Percentiles rank a stretch among this genome's conserved stretches.
phyloP scores from a whole-genome alignment of 2,113 vertebrate genomes.

The Anguilla japonica region DNA sequence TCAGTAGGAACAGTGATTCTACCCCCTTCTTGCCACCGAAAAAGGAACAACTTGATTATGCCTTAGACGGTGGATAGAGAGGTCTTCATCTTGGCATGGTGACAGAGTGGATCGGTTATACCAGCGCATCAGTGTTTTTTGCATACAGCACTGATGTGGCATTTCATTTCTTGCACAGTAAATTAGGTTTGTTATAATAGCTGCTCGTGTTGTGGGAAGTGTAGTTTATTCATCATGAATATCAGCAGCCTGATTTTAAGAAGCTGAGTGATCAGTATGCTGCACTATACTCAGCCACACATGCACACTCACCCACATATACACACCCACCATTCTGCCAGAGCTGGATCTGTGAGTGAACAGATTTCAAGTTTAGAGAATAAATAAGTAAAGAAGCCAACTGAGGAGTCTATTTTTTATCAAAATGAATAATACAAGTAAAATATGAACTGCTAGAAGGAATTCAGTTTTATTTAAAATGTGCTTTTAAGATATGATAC shows the following conservation, averaged over 20 bases:
- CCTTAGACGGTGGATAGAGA: neutral
- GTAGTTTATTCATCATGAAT: too few species aligned
- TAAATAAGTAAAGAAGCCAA: constrained; percentile 11
- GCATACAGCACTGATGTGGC: neutral
- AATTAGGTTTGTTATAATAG: neutral
- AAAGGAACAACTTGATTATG: too few species aligned
- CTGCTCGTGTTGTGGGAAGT: too few species aligned
- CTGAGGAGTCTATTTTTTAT: constrained; percentile 7
- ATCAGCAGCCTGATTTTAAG: too few species aligned
- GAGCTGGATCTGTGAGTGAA: neutral
- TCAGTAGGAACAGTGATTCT: too few species aligned
- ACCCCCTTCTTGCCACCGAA: too few species aligned
- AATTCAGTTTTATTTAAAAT: neutral
- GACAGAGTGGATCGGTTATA: neutral
- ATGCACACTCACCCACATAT: neutral
- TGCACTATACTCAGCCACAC: too few species aligned
- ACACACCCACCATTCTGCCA: neutral
- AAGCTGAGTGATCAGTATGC: too few species aligned
- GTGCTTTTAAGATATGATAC: neutral
- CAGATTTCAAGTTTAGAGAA: constrained; percentile 4
- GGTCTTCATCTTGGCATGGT: neutral
- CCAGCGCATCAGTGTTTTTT: neutral
- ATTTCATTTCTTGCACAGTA: neutral
- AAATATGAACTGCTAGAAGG: neutral
- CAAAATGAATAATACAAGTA: neutral